Conservation (phyloP, 1,140 invertebrate genomes). For the Sitophilus oryzae region DNA sequence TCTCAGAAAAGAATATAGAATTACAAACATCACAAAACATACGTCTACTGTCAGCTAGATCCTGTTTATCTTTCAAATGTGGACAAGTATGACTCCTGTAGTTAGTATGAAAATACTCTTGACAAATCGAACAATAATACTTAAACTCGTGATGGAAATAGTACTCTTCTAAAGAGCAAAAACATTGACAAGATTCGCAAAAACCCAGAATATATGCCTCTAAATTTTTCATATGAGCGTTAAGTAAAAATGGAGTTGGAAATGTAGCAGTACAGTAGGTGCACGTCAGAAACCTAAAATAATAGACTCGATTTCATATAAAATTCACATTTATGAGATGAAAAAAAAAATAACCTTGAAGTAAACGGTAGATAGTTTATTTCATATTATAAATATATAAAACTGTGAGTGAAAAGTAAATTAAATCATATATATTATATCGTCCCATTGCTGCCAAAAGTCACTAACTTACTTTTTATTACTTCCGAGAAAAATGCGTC, state of each 20-base stretch:
- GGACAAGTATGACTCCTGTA: slow-evolving; percentile 4
- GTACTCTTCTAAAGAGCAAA: neutral
- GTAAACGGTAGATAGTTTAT: no score
- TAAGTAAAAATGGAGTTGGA: neutral
- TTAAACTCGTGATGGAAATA: neutral
- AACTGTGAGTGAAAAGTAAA: no score
- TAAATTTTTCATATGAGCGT: slow-evolving; percentile 3
- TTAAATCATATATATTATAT: no score
- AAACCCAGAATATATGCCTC: neutral
- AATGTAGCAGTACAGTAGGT: slow-evolving; percentile 1
- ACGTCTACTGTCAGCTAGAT: neutral
- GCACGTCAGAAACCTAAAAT: neutral
- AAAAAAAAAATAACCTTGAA: no score
- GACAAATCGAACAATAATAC: slow-evolving; percentile 4
- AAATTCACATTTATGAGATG: no score
- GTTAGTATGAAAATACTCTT: neutral
- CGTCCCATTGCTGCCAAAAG: no score
- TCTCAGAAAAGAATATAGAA: slow-evolving; percentile 8
- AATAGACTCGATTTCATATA: no score
- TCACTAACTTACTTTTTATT: no score
- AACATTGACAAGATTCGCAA: neutral
- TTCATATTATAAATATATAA: no score
- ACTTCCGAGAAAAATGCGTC: no score
- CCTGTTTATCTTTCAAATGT: neutral
- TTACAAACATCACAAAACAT: neutral